phyloP scores from a whole-genome alignment of 2,113 vertebrate genomes.

The Sitta europaea region DNA sequence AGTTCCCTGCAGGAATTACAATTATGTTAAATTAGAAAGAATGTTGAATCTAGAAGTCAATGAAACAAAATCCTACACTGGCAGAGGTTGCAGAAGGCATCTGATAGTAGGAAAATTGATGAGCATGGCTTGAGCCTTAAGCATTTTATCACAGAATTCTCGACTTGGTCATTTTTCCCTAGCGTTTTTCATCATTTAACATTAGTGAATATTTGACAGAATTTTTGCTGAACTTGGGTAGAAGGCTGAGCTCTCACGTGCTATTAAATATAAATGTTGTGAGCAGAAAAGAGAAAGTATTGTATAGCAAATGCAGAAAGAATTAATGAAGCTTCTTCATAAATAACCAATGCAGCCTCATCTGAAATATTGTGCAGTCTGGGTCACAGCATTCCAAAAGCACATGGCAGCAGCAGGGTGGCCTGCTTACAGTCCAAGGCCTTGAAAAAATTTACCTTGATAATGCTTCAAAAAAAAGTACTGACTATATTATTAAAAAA shows the following conservation, averaged over 20 bases:
- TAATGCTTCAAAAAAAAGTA: background rate
- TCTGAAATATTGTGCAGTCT: background rate
- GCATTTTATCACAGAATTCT: background rate
- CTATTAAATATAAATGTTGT: background rate
- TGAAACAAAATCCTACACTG: background rate
- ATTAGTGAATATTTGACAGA: background rate
- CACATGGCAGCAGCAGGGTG: background rate
- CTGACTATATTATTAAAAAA: background rate
- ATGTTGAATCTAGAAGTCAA: background rate
- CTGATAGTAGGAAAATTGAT: background rate
- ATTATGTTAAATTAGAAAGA: background rate
- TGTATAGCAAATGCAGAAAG: background rate
- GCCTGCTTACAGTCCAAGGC: background rate
- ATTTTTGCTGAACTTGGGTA: background rate
- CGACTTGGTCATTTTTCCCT: background rate
- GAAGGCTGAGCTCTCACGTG: background rate
- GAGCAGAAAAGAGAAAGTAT: background rate
- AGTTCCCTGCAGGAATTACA: background rate
- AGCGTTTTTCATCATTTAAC: background rate
- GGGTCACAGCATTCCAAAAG: background rate
- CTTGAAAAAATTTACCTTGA: background rate
- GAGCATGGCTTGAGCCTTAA: background rate
- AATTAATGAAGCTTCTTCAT: background rate
- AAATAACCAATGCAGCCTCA: background rate
- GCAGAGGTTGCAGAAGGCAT: background rate